phyloP scores from a whole-genome alignment of 2,113 vertebrate species.

The Psittacula cyanocephala region DNA sequence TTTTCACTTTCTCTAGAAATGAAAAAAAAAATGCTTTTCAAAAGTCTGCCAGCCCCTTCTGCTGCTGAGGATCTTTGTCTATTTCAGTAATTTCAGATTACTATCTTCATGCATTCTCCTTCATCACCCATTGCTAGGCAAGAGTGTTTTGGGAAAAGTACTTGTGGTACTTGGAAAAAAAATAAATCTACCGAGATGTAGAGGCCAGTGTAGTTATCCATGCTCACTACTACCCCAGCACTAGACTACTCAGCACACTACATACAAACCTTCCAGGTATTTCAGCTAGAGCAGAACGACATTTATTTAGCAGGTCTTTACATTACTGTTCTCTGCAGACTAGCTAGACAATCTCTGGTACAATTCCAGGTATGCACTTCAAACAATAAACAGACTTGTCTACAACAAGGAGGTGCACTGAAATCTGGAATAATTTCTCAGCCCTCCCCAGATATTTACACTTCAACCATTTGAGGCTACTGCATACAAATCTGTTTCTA shows the following conservation, averaged over 20 bases:
- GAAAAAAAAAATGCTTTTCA: background rate
- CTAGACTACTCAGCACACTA: rapidly evolving
- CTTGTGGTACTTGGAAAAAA: background rate
- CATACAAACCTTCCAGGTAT: background rate
- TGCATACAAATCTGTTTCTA: background rate
- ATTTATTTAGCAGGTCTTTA: background rate
- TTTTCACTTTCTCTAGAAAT: background rate
- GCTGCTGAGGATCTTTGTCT: background rate
- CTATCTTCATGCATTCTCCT: background rate
- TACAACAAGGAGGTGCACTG: background rate
- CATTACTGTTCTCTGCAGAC: background rate
- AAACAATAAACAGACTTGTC: background rate
- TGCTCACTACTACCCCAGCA: background rate
- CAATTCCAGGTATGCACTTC: background rate
- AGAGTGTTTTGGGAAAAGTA: background rate
- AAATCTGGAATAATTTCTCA: background rate
- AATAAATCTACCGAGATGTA: background rate
- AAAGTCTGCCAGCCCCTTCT: background rate
- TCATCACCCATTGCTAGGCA: background rate
- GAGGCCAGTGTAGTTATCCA: background rate
- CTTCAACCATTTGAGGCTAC: background rate
- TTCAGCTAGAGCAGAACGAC: background rate
- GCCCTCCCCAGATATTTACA: background rate
- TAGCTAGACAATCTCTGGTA: background rate
- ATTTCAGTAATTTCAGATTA: background rate